These are phyloP conservation scores for Rhyacichthys aspro DNA, from an alignment of 2,797 vertebrate species.

Conservation along the genomic window DNA sequence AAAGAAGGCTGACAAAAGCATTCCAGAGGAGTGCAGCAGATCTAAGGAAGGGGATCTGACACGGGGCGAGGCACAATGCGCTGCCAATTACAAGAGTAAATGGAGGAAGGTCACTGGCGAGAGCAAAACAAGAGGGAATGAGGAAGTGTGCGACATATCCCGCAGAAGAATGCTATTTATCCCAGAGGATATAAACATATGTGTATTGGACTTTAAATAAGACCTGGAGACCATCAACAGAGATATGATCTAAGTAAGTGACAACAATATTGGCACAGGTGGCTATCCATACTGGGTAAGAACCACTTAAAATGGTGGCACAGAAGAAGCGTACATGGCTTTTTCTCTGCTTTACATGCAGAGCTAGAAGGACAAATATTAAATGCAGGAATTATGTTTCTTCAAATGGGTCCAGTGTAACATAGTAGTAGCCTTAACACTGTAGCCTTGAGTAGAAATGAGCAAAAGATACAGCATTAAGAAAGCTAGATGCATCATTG, in stretches of 20 bases:
- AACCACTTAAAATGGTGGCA: constrained; percentile 4
- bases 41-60: neutral
- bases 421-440: no score
- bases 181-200: neutral
- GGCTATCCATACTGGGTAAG: constrained; percentile 1
- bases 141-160: constrained; percentile 1
- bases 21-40: no score
- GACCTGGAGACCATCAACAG: neutral
- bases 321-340: no score
- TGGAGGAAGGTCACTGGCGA: neutral
- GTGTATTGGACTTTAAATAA: neutral
- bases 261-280: constrained; percentile 36
- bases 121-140: neutral
- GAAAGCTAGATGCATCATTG: no score
- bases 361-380: no score
- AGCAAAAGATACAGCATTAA: no score
- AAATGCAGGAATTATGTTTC: no score
- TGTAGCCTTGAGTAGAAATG: no score
- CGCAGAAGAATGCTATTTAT: constrained; percentile 8
- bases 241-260: neutral
- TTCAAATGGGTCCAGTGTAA: no score
- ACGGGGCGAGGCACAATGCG: constrained; percentile 2
- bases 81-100: neutral
- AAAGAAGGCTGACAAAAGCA: no score
- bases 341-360: no score